Conservation (phyloP, 2,797 vertebrate species). For the Chaetodon trifasciatus region DNA sequence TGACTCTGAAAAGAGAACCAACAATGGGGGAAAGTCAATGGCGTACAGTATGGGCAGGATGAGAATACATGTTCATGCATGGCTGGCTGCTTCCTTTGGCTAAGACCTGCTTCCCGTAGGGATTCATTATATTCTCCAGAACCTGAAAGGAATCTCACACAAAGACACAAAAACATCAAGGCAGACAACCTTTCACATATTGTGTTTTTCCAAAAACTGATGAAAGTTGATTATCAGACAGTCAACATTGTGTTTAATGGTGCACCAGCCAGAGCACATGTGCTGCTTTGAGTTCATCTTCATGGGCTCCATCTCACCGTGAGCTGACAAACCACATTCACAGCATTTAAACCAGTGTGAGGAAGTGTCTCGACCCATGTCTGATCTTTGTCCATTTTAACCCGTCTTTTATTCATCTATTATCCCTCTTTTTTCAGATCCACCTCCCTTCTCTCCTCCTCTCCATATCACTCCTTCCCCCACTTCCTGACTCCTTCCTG, state of each 20-base stretch:
- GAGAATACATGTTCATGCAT: slow-evolving; percentile 55
- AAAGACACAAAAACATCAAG: background rate
- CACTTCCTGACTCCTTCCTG: slow-evolving; percentile 85
- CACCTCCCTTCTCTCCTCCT: slow-evolving; percentile 72
- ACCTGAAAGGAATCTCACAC: slow-evolving; percentile 23
- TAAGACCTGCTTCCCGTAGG: slow-evolving; percentile 48
- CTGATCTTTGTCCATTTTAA: slow-evolving; percentile 68
- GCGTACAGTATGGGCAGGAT: slow-evolving; percentile 58
- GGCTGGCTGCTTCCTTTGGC: slow-evolving; percentile 71
- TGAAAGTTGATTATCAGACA: background rate
- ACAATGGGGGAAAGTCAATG: slow-evolving; percentile 68
- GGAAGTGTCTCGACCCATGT: slow-evolving; percentile 69
- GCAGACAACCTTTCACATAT: background rate
- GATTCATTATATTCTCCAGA: slow-evolving; percentile 51
- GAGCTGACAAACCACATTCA: slow-evolving; percentile 30
- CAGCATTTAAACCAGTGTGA: slow-evolving; percentile 41
- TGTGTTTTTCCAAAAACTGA: background rate
- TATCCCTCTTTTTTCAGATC: slow-evolving; percentile 69
- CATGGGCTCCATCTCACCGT: slow-evolving; percentile 1
- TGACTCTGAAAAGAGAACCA: slow-evolving; percentile 48
- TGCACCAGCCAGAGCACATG: background rate
- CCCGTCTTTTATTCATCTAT: slow-evolving; percentile 75
- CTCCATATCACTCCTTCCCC: slow-evolving; percentile 81
- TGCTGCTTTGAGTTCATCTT: slow-evolving; percentile 23
- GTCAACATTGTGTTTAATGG: background rate